These are phyloP conservation scores for Vultur gryphus DNA, from an alignment of 2,797 vertebrate species.

Conservation along the genomic window DNA sequence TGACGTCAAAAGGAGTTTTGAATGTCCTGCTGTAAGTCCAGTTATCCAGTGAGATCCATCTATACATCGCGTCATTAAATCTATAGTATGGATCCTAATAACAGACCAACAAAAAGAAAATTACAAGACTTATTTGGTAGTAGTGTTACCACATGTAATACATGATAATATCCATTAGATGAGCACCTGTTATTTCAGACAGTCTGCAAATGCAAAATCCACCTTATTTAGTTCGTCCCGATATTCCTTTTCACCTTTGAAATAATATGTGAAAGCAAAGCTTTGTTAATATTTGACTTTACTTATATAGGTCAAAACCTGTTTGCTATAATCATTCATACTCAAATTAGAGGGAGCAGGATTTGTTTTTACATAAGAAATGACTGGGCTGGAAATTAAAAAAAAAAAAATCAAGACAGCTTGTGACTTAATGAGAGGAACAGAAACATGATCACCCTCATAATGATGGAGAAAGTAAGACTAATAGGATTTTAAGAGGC, in stretches of 20 bases:
- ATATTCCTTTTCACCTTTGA: background rate
- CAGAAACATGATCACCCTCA: background rate
- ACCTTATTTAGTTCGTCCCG: background rate
- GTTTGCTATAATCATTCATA: background rate
- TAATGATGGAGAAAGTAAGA: background rate
- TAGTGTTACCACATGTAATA: background rate
- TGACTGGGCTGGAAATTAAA: background rate
- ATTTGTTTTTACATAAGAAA: constrained; percentile 5
- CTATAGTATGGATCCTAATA: constrained; percentile 90
- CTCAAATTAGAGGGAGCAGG: background rate
- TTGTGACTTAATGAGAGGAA: constrained; percentile 3
- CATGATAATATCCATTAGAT: background rate
- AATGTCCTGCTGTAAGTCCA: constrained; percentile 91
- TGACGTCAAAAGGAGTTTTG: constrained; percentile 63
- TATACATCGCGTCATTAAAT: constrained; percentile 89
- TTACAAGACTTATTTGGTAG: background rate
- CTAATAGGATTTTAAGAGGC: background rate
- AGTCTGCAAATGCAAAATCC: background rate
- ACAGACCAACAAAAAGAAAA: constrained; percentile 22
- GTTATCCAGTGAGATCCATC: constrained; percentile 90
- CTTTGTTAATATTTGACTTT: background rate
- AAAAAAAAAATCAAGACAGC: background rate
- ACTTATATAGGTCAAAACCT: background rate
- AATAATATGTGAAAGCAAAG: background rate
- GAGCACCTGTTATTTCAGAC: background rate